Conservation (phyloP, 2,888 invertebrate genomes). For the Ectemnius lituratus region DNA sequence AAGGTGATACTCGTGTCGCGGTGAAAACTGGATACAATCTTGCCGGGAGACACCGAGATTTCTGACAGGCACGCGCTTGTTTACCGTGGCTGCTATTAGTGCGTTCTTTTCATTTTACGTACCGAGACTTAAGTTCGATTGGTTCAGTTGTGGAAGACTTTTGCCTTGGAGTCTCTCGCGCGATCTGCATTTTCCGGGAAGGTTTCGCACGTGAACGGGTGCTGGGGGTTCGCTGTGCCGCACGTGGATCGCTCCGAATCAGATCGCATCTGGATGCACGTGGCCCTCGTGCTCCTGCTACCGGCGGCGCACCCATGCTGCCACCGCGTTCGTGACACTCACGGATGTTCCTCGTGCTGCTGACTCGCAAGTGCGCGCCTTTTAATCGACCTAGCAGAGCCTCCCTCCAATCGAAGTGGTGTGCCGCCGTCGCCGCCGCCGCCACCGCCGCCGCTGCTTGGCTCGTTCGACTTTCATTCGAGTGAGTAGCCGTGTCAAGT, state of each 20-base stretch:
- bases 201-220: conserved; percentile 10
- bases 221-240: background rate
- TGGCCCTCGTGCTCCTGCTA: conserved; percentile 40
- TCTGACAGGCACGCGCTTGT: no score
- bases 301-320: conserved; percentile 42
- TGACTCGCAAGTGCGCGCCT: conserved; percentile 9
- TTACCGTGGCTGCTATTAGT: background rate
- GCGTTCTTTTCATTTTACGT: background rate
- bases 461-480: conserved; percentile 33
- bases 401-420: no score
- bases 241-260: conserved; percentile 54
- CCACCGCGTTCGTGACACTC: conserved; percentile 22
- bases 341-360: conserved; percentile 37
- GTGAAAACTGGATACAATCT: conserved; percentile 38
- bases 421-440: background rate
- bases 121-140: background rate
- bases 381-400: background rate
- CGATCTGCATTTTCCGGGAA: no score
- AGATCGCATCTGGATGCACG: conserved; percentile 53
- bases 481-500: conserved; percentile 9
- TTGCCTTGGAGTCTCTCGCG: background rate
- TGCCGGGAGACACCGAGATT: background rate
- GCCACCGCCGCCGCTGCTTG: no score
- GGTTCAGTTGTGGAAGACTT: background rate
- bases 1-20: conserved; percentile 40